These are phyloP conservation scores for Eupelmus urozonus DNA, from an alignment of 2,888 invertebrate species.

Conservation along the genomic window DNA sequence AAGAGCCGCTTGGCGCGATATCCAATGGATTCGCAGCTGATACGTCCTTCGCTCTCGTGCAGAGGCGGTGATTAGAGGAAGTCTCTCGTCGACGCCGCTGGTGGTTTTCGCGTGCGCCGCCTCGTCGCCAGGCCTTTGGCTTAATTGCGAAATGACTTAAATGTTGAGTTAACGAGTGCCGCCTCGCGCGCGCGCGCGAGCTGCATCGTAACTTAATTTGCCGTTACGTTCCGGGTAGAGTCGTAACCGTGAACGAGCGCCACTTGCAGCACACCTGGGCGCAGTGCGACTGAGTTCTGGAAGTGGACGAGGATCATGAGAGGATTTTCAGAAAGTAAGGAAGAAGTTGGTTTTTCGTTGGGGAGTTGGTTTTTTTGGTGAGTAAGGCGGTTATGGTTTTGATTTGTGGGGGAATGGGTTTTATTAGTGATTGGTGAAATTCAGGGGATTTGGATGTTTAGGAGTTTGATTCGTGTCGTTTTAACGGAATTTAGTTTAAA, in stretches of 20 bases:
- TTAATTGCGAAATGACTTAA: conserved; percentile 66
- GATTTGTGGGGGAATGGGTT: too few species aligned
- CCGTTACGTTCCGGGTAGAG: conserved; percentile 63
- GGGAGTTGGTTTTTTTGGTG: too few species aligned
- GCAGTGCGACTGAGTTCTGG: too few species aligned
- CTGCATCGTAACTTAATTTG: conserved; percentile 62
- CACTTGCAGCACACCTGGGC: conserved; percentile 2
- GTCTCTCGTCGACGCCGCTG: conserved; percentile 17
- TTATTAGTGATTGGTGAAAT: too few species aligned
- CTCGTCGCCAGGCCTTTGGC: conserved; percentile 18
- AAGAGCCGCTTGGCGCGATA: background rate
- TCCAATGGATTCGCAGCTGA: background rate
- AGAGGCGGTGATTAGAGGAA: conserved; percentile 9
- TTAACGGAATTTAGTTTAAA: too few species aligned
- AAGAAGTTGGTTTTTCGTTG: too few species aligned
- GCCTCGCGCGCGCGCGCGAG: background rate
- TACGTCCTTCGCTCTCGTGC: background rate
- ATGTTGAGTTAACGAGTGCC: conserved; percentile 64
- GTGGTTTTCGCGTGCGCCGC: conserved; percentile 6
- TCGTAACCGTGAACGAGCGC: conserved; percentile 54
- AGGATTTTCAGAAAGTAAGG: too few species aligned
- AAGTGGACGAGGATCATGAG: too few species aligned
- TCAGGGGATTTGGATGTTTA: too few species aligned
- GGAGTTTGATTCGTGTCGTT: too few species aligned
- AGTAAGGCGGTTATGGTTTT: too few species aligned